Conservation (phyloP, 2,888 invertebrate species). For the Brachyopa scutellaris region DNA sequence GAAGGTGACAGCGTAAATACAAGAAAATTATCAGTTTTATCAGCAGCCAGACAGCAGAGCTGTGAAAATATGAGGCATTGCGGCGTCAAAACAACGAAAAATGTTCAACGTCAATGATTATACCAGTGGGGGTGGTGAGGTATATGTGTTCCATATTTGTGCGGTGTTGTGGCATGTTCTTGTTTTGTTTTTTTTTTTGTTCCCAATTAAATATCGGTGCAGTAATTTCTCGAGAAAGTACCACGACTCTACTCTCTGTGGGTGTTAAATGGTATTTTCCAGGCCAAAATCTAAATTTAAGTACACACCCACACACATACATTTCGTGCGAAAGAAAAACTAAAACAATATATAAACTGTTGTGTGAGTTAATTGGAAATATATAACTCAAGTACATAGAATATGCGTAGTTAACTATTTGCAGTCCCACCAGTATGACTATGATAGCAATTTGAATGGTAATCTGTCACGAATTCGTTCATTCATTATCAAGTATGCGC, state of each 20-base stretch:
- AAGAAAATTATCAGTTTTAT: conserved; percentile 41
- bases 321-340: neutral
- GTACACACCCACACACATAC: conserved; percentile 3
- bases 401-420: neutral
- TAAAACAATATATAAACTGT: conserved; percentile 22
- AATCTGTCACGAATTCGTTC: neutral
- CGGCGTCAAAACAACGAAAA: conserved; percentile 46
- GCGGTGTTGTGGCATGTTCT: neutral
- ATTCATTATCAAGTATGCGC: neutral
- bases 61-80: conserved; percentile 51
- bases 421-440: too few relatives aligned
- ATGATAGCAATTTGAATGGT: conserved; percentile 7
- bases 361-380: conserved; percentile 34
- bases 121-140: conserved; percentile 51
- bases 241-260: conserved; percentile 2
- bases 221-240: conserved; percentile 2
- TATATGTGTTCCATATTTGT: conserved; percentile 38
- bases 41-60: conserved; percentile 23
- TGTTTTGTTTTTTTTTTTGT: neutral
- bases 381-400: conserved; percentile 10
- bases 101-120: conserved; percentile 60
- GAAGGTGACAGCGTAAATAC: conserved; percentile 41
- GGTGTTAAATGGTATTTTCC: conserved; percentile 39
- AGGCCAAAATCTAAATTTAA: conserved; percentile 58
- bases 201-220: conserved; percentile 15